These are phyloP conservation scores for Dendrolimus punctatus DNA, from an alignment of 1,140 invertebrate species.

Conservation along the genomic window DNA sequence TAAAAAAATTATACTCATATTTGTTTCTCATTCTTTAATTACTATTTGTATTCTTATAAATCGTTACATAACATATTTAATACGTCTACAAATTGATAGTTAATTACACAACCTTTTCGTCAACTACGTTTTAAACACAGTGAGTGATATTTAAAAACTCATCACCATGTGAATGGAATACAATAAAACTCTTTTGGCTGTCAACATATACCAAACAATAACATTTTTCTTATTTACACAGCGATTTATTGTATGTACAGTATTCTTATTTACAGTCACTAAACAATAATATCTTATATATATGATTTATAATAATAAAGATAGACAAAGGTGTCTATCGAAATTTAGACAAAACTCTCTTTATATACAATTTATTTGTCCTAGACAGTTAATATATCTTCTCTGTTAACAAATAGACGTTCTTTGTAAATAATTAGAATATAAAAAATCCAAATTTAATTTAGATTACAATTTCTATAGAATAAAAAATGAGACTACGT, in stretches of 20 bases:
- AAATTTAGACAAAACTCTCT: conserved; percentile 17
- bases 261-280: conserved; percentile 2
- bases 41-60: conserved; percentile 56
- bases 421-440: too few relatives aligned
- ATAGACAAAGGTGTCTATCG: too few relatives aligned
- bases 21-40: conserved; percentile 34
- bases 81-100: conserved; percentile 59
- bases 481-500: too few relatives aligned
- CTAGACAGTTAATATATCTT: conserved; percentile 8
- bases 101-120: conserved; percentile 63
- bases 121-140: conserved; percentile 33
- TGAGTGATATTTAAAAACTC: conserved; percentile 12
- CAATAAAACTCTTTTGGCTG: conserved; percentile 32
- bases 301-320: too few relatives aligned
- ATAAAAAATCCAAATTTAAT: too few relatives aligned
- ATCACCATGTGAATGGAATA: conserved; percentile 14
- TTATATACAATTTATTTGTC: conserved; percentile 22
- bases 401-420: too few relatives aligned
- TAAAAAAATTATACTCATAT: conserved; percentile 7
- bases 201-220: conserved; percentile 22
- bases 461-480: too few relatives aligned
- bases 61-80: conserved; percentile 51
- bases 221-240: conserved; percentile 26
- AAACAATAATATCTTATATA: too few relatives aligned
- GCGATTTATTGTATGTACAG: conserved; percentile 20